phyloP scores from a whole-genome alignment of 2,113 vertebrate species.

The Paradoxurus hermaphroditus region DNA sequence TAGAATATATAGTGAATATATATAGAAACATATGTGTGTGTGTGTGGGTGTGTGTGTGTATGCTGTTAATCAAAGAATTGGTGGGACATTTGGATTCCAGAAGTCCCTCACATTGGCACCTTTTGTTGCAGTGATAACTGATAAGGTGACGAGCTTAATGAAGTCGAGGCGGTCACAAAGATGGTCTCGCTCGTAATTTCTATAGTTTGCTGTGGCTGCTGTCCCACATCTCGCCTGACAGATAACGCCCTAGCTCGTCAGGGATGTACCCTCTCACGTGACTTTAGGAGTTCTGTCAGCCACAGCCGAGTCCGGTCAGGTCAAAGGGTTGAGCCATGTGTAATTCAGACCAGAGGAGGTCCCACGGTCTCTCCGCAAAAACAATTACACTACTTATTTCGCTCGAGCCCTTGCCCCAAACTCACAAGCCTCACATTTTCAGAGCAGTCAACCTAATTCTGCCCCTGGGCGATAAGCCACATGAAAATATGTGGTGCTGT shows the following conservation, averaged over 20 bases:
- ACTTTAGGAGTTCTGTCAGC: conserved; percentile 82
- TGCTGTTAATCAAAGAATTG: conserved; percentile 42
- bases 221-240: conserved; percentile 84
- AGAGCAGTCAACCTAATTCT: conserved; percentile 82
- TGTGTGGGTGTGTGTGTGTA: not conserved
- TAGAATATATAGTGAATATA: not conserved
- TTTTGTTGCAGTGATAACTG: conserved; percentile 79
- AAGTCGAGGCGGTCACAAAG: conserved; percentile 78
- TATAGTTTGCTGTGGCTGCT: conserved; percentile 80
- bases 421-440: conserved; percentile 85
- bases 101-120: conserved; percentile 73
- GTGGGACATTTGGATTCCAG: conserved; percentile 64
- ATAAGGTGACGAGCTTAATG: conserved; percentile 75
- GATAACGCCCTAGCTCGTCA: conserved; percentile 88
- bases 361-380: conserved; percentile 87
- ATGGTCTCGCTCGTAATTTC: conserved; percentile 77
- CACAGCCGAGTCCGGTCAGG: conserved; percentile 83
- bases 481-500: conserved; percentile 89
- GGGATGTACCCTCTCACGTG: conserved; percentile 83
- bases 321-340: conserved; percentile 89
- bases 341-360: conserved; percentile 89
- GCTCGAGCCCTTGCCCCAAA: conserved; percentile 83
- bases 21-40: not conserved
- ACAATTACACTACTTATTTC: conserved; percentile 90
- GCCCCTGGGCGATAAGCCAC: conserved; percentile 83